phyloP scores from a whole-genome alignment of 2,113 vertebrate genomes.

The Gopherus flavomarginatus region DNA sequence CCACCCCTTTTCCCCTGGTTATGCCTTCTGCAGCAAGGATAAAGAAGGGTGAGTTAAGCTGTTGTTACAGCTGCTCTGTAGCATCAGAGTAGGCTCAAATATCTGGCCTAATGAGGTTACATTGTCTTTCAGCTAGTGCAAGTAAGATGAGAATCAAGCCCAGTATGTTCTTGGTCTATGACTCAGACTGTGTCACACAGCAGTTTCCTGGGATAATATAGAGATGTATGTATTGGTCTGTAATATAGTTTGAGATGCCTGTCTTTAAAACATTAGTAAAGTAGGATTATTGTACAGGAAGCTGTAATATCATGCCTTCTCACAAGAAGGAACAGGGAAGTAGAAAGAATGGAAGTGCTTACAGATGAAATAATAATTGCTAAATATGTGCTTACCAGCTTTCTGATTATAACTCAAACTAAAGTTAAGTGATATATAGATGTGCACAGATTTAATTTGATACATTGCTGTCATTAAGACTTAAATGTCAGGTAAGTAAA shows the following conservation, averaged over 20 bases:
- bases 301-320: neutral
- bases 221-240: neutral
- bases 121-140: slow-evolving; percentile 8
- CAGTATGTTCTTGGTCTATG: neutral
- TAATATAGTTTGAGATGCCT: neutral
- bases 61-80: neutral
- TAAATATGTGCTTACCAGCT: neutral
- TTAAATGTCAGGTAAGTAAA: slow-evolving; percentile 41
- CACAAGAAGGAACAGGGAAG: neutral
- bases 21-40: neutral
- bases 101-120: neutral
- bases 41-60: neutral
- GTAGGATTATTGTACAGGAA: neutral
- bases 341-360: neutral
- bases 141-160: neutral
- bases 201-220: neutral
- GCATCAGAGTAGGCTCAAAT: neutral
- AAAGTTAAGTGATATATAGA: slow-evolving; percentile 39
- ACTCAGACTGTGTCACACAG: neutral
- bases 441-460: slow-evolving; percentile 44
- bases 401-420: slow-evolving; percentile 30
- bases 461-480: slow-evolving; percentile 41
- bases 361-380: slow-evolving; percentile 45
- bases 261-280: neutral
- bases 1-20: neutral